These are phyloP conservation scores for Pyrocoelia pectoralis DNA, from an alignment of 2,888 invertebrate species.

Conservation along the genomic window DNA sequence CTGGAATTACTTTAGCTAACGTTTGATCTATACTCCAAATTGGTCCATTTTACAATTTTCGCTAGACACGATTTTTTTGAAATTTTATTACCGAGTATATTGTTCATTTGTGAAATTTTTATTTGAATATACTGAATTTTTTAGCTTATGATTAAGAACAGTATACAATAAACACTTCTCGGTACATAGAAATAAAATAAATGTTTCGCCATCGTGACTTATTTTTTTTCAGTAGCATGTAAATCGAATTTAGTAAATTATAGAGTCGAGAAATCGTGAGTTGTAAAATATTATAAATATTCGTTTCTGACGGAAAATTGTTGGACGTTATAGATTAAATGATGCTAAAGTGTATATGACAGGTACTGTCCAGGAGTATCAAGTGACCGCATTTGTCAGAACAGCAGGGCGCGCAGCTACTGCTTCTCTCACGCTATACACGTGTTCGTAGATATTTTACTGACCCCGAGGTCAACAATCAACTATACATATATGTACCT, in stretches of 20 bases:
- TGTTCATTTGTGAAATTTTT: too few species aligned
- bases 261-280: neutral
- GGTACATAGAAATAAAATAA: too few species aligned
- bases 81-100: too few species aligned
- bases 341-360: slow-evolving; percentile 29
- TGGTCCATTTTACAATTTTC: too few species aligned
- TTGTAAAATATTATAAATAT: neutral
- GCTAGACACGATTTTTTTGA: too few species aligned
- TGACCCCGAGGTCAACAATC: slow-evolving; percentile 29
- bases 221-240: neutral
- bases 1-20: too few species aligned
- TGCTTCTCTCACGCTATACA: slow-evolving; percentile 40
- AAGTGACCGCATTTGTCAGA: slow-evolving; percentile 48
- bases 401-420: slow-evolving; percentile 46
- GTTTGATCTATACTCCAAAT: too few species aligned
- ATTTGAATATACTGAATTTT: too few species aligned
- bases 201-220: neutral
- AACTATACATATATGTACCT: slow-evolving; percentile 1
- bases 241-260: neutral
- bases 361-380: slow-evolving; percentile 39
- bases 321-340: slow-evolving; percentile 21
- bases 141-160: too few species aligned
- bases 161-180: too few species aligned
- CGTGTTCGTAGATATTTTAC: slow-evolving; percentile 23
- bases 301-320: slow-evolving; percentile 9